Evolutionary conservation across 2,888 invertebrate genomes (phyloP).

Genomic region (Cataglyphis albicans): DNA sequence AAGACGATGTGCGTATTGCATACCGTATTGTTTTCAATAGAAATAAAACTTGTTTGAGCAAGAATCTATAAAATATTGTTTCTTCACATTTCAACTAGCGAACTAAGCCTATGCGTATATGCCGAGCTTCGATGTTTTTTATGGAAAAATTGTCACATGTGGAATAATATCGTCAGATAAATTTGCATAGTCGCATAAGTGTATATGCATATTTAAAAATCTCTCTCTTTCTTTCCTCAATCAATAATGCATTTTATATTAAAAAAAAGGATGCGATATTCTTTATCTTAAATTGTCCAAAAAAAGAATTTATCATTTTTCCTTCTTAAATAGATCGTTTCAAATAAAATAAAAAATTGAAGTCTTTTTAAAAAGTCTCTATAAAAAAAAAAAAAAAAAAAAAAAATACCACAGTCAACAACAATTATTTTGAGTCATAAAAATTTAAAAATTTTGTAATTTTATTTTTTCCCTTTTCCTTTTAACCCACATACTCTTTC

Average conservation of each 20-base stretch:
- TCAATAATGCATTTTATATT: neutral
- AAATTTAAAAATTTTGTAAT: neutral
- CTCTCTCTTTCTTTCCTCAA: neutral
- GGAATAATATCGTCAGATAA: neutral
- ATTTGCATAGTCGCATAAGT: neutral
- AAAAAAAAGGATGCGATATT: neutral
- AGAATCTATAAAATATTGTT: slow-evolving; percentile 77
- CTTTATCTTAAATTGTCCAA: neutral
- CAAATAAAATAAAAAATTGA: neutral
- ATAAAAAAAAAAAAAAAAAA: too few relatives aligned
- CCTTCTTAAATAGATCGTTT: neutral
- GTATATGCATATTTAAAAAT: too few relatives aligned
- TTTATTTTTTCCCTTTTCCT: neutral
- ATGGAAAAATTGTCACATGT: slow-evolving; percentile 3
- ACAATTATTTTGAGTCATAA: neutral
- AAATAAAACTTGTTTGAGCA: slow-evolving; percentile 77
- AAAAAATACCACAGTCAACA: neutral
- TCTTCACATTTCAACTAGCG: slow-evolving; percentile 77
- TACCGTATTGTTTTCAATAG: slow-evolving; percentile 15
- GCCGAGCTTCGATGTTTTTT: slow-evolving; percentile 67
- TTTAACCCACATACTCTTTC: neutral
- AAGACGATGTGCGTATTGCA: slow-evolving; percentile 37
- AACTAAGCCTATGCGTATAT: slow-evolving; percentile 77
- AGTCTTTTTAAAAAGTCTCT: too few relatives aligned
- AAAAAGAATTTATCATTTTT: neutral